phyloP scores from a whole-genome alignment of 2,797 vertebrate genomes.

The Todus mexicanus region DNA sequence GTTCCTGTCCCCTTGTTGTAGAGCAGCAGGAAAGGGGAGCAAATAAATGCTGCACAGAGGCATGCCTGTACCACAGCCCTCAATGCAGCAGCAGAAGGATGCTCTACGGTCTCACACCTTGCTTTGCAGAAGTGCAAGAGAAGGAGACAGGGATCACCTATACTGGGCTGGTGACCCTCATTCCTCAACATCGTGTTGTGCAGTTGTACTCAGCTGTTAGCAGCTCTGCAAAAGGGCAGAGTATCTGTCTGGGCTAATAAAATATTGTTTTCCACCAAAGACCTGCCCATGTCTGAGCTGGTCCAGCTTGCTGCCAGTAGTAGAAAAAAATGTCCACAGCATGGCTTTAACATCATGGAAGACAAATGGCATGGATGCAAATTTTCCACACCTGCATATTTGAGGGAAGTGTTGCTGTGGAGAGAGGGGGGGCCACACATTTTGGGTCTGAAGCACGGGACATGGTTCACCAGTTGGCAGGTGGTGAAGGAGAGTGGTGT shows the following conservation, averaged over 20 bases:
- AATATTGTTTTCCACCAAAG: background rate
- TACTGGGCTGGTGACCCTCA: background rate
- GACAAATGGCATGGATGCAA: background rate
- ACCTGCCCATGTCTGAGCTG: background rate
- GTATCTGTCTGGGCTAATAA: background rate
- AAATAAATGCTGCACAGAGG: no score
- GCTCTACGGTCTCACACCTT: accelerated
- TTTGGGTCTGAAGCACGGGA: no score
- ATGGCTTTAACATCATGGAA: background rate
- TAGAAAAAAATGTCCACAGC: background rate
- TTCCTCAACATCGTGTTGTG: background rate
- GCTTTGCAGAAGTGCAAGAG: background rate
- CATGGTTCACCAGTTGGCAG: accelerated
- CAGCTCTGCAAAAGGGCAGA: background rate
- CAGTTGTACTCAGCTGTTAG: background rate
- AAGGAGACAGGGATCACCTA: background rate
- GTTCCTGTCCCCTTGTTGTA: accelerated
- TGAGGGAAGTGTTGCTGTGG: background rate
- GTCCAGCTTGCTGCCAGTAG: background rate
- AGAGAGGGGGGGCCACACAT: no score
- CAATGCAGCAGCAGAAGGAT: background rate
- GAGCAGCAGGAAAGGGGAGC: background rate
- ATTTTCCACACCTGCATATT: background rate
- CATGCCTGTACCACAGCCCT: no score
- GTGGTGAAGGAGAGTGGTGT: background rate